A percentile compares a stretch with the other conserved stretches of the same genome.
Evolutionary conservation across 2,888 invertebrate genomes (phyloP).

Genomic region (Yponomeuta sedellus): DNA sequence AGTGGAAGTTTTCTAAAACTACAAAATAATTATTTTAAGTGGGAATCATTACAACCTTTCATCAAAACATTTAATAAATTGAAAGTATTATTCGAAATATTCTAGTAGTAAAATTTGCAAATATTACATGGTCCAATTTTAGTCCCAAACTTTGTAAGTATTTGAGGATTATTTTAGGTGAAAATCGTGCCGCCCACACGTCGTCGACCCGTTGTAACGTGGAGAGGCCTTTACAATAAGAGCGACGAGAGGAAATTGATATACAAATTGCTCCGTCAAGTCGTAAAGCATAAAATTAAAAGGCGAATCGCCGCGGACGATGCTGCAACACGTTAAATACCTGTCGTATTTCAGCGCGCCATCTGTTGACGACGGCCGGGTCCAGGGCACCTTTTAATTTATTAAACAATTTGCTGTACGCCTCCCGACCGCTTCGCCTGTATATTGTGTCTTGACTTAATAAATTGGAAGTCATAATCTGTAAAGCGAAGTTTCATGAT

Average conservation of each 20-base stretch:
- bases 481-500: conserved; percentile 47
- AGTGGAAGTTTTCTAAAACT: too few relatives aligned
- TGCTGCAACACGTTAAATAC: conserved; percentile 75
- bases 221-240: conserved; percentile 33
- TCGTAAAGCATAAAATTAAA: conserved; percentile 74
- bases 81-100: too few relatives aligned
- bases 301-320: conserved; percentile 60
- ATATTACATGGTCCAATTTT: too few relatives aligned
- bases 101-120: too few relatives aligned
- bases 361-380: conserved; percentile 71
- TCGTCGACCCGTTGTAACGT: too few relatives aligned
- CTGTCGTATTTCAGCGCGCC: conserved; percentile 72
- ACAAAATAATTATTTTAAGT: too few relatives aligned
- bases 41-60: too few relatives aligned
- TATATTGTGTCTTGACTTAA: conserved; percentile 72
- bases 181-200: too few relatives aligned
- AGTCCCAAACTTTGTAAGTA: too few relatives aligned
- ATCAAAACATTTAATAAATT: too few relatives aligned
- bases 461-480: conserved; percentile 65
- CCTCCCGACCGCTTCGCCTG: conserved; percentile 57
- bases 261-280: conserved; percentile 67
- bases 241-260: conserved; percentile 63
- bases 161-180: too few relatives aligned
- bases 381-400: conserved; percentile 68
- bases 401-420: conserved; percentile 72